phyloP scores from a whole-genome alignment of 1,140 invertebrate species.

The Sycobia sp. region DNA sequence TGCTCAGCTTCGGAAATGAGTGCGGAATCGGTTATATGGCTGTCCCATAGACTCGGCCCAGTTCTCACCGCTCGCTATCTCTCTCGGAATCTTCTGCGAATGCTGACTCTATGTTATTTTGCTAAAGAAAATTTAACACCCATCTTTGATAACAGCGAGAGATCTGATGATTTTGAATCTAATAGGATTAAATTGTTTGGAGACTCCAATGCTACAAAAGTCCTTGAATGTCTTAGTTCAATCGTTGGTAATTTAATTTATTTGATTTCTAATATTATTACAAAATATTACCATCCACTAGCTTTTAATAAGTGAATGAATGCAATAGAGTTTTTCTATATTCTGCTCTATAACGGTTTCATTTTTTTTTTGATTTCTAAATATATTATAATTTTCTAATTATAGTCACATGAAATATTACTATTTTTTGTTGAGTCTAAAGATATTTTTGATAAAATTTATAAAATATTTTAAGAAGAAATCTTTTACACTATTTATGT shows the following conservation, averaged over 20 bases:
- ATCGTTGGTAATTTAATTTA: slow-evolving; percentile 70
- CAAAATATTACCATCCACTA: neutral
- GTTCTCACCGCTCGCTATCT: slow-evolving; percentile 90
- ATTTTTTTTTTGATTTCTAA: no score
- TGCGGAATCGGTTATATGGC: slow-evolving; percentile 88
- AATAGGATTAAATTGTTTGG: slow-evolving; percentile 68
- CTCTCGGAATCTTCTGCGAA: slow-evolving; percentile 88
- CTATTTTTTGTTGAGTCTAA: no score
- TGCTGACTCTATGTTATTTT: slow-evolving; percentile 92
- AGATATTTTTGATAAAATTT: no score
- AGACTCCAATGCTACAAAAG: slow-evolving; percentile 81
- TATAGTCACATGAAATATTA: no score
- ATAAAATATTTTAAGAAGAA: no score
- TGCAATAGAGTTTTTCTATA: no score
- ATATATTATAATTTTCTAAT: no score
- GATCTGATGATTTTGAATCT: slow-evolving; percentile 36
- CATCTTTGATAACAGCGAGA: slow-evolving; percentile 38
- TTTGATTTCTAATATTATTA: neutral
- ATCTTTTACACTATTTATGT: no score
- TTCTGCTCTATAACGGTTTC: no score
- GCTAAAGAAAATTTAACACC: slow-evolving; percentile 78
- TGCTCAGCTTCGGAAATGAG: slow-evolving; percentile 88
- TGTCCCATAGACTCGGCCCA: slow-evolving; percentile 91
- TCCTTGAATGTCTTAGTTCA: slow-evolving; percentile 85
- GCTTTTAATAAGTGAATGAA: no score